Evolutionary conservation across 2,888 invertebrate genomes (phyloP), one percentile per base, ranked within the genome.

Genomic region (Trichogramma dendrolimi): DNA sequence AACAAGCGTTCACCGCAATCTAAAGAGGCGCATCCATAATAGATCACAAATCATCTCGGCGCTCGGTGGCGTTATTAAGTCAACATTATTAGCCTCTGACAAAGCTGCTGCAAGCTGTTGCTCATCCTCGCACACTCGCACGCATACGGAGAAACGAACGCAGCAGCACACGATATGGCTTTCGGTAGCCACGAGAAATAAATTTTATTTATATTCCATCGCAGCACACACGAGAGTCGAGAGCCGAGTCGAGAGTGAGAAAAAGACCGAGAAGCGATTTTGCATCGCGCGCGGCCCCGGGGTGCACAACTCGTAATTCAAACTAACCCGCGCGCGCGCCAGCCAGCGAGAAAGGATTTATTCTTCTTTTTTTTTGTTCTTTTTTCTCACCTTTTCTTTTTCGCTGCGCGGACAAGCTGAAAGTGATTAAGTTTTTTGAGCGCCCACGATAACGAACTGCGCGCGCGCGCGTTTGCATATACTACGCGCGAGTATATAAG

Each of bases 171-270:
- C 55, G 60, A 62, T 57, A 60, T 44, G 59, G 63, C 57, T 68
- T 68, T 69, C 66, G 64, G 62, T 67, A 66, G 66, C 63, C 52
- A 51, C 54, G 60, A 58, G 63, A 64, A 27, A 64, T 64, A 64
- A 60, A 63, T 58, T 61, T 61, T 63, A 63, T 63, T 64, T 61
- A 57, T 65, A 65, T 67, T 65, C 62, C 63, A 65, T 66, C 59
- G 62, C 65, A 54, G 55, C 55, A 59, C 52, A 42, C 53, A 59
- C 61, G 14, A 41, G 44, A 46, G 46, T 11, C 6, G 27, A 27
- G 27, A 27, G 27, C 55, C 2, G 27, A 43, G 10, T 2, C 4
- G 10, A n/a, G 46, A 3, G 59, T 6, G 59, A 43, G 54, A n/a
- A 39, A 27, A 38, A 56, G 42, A 56, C 27, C 27, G 49, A 53